A percentile compares a stretch with the other conserved stretches of the same genome.
Evolutionary conservation across 92 coral and sea anemone genomes (phyloP).

Genomic region (Virgularia gustaviana): DNA sequence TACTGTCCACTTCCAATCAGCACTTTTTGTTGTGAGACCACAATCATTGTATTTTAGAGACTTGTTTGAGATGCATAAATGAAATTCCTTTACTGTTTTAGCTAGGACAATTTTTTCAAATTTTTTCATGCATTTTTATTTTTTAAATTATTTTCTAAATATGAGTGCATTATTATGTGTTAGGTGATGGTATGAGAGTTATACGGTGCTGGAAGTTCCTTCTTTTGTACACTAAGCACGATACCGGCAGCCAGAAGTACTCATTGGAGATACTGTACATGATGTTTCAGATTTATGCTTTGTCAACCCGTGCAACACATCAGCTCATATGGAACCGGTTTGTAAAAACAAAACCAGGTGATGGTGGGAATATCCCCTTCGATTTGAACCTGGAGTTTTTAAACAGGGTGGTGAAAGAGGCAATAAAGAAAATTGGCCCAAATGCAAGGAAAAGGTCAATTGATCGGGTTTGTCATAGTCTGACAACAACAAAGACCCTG

Average conservation of each 20-base stretch:
- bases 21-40: too few relatives aligned
- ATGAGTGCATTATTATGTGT: neutral
- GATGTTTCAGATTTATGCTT: conserved; percentile 5
- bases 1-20: too few relatives aligned
- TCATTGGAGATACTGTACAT: conserved; percentile 4
- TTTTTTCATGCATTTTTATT: neutral
- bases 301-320: neutral
- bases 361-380: conserved; percentile 1
- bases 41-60: too few relatives aligned
- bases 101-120: too few relatives aligned
- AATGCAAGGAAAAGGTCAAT: conserved; percentile 38
- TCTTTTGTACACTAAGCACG: conserved; percentile 1
- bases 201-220: conserved; percentile 4
- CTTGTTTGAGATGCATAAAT: too few relatives aligned
- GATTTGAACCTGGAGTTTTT: conserved; percentile 36
- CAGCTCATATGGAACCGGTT: conserved; percentile 15
- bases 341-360: neutral
- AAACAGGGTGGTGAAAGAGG: conserved; percentile 46
- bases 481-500: conserved; percentile 18
- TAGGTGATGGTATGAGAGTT: conserved; percentile 11
- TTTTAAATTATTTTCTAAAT: neutral
- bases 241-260: neutral
- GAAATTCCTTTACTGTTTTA: too few relatives aligned
- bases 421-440: conserved; percentile 33
- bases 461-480: conserved; percentile 36